Evolutionary conservation across 2,797 vertebrate species (phyloP).

Genomic region (Mus spretus): DNA sequence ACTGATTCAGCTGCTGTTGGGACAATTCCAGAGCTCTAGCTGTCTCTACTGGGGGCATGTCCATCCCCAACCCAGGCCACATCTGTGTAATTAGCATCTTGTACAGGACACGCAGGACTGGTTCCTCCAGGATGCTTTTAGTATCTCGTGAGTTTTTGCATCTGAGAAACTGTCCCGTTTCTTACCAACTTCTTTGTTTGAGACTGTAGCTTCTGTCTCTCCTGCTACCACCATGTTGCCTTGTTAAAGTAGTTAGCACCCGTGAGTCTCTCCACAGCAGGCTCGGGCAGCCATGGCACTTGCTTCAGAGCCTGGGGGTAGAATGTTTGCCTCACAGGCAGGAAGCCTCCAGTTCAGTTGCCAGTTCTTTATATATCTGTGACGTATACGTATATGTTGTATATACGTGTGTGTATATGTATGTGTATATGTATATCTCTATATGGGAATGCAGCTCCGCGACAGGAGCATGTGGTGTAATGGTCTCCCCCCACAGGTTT

Average conservation of each 20-base stretch:
- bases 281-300: fast-evolving
- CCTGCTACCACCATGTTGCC: not conserved
- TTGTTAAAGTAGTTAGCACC: not conserved
- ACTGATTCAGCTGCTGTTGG: fast-evolving
- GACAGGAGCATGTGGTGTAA: not conserved
- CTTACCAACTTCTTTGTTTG: not conserved
- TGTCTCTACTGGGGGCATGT: not conserved
- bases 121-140: fast-evolving
- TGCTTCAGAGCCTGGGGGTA: not conserved
- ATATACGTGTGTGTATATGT: not conserved
- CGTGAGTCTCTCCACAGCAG: not conserved
- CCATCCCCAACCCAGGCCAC: not conserved
- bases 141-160: not conserved
- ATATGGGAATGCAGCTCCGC: not conserved
- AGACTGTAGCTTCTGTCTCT: not conserved
- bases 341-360: not conserved
- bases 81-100: fast-evolving
- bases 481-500: not conserved
- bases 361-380: too few relatives aligned
- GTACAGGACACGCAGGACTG: not conserved
- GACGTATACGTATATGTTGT: too few relatives aligned
- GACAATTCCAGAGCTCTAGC: not conserved
- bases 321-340: not conserved
- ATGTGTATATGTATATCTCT: too few relatives aligned
- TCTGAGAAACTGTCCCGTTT: not conserved